Evolutionary conservation across 2,113 vertebrate species (phyloP).

Genomic region (Calcarius ornatus): DNA sequence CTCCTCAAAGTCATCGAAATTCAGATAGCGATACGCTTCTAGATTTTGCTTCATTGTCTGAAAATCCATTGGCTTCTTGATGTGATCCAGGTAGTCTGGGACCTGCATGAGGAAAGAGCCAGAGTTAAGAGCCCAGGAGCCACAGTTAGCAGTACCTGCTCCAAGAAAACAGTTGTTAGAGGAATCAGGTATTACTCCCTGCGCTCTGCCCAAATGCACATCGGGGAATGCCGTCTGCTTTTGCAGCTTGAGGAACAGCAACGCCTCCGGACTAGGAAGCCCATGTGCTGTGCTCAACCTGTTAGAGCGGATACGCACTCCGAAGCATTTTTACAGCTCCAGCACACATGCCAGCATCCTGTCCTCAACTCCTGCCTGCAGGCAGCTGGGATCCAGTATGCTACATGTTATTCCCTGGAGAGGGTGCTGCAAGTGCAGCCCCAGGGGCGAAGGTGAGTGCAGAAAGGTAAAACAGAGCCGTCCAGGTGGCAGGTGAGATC

Average conservation of each 20-base stretch:
- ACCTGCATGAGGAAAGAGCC: slow-evolving; percentile 76
- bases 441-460: background rate
- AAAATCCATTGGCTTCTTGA: slow-evolving; percentile 99
- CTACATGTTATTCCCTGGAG: background rate
- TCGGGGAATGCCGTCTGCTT: background rate
- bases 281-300: slow-evolving; percentile 22
- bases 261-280: background rate
- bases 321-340: background rate
- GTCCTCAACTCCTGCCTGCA: background rate
- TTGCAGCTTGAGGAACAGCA: background rate
- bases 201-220: slow-evolving; percentile 30
- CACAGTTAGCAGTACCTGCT: slow-evolving; percentile 32
- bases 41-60: slow-evolving; percentile 96
- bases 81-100: slow-evolving; percentile 97
- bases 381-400: background rate
- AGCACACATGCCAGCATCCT: background rate
- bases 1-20: slow-evolving; percentile 92
- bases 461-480: background rate
- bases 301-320: background rate
- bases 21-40: slow-evolving; percentile 93
- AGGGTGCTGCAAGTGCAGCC: background rate
- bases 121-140: slow-evolving; percentile 20
- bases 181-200: background rate
- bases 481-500: background rate
- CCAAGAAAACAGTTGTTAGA: slow-evolving; percentile 60